Percentiles rank a stretch among this genome's conserved stretches.
Evolutionary conservation across 2,888 invertebrate species (phyloP).

Genomic region (Agrilus mali): DNA sequence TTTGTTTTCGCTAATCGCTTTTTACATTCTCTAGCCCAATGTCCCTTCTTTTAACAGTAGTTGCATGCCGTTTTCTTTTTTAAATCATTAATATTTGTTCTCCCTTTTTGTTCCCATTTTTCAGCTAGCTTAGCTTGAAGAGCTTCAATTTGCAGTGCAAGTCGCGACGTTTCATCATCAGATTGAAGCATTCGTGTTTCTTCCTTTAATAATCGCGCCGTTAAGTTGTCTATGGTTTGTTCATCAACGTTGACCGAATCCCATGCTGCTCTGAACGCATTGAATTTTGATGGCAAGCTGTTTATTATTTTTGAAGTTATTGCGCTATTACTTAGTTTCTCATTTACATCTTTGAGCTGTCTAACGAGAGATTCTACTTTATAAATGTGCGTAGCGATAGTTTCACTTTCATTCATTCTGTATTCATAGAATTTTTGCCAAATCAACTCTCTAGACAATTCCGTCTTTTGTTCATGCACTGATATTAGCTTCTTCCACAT

Average conservation of each 20-base stretch:
- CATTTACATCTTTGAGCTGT: conserved; percentile 16
- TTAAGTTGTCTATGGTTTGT: conserved; percentile 10
- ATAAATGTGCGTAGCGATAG: conserved; percentile 17
- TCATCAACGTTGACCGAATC: conserved; percentile 10
- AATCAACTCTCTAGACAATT: conserved; percentile 16
- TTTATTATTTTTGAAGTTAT: conserved; percentile 19
- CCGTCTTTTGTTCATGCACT: conserved; percentile 19
- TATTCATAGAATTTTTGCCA: conserved; percentile 22
- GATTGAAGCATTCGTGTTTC: no score
- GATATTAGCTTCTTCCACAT: conserved; percentile 20
- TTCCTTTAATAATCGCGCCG: background rate
- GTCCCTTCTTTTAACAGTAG: no score
- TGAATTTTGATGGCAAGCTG: conserved; percentile 17
- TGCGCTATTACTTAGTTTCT: conserved; percentile 16
- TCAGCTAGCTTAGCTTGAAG: no score
- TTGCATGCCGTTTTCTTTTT: no score
- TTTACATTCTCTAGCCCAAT: no score
- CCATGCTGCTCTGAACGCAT: conserved; percentile 21
- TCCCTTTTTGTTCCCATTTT: no score
- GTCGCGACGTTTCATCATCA: no score
- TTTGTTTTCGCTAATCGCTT: no score
- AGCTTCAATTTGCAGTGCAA: no score
- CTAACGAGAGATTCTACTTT: conserved; percentile 6
- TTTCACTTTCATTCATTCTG: conserved; percentile 13
- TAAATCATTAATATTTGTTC: no score